A percentile compares a stretch with the other conserved stretches of the same genome.
phyloP scores from a whole-genome alignment of 1,140 invertebrate genomes.

The Eriosoma lanigerum region DNA sequence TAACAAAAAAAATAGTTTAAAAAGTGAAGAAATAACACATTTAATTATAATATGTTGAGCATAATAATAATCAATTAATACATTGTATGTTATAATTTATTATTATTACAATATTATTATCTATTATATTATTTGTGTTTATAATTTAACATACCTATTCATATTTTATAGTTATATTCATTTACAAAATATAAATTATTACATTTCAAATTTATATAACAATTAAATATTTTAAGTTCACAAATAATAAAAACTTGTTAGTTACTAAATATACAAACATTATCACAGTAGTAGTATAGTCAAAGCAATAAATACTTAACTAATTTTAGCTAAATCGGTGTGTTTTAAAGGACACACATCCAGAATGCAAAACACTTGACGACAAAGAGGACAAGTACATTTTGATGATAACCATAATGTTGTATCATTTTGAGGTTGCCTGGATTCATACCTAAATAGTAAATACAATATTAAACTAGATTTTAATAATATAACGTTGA shows the following conservation, averaged over 20 bases:
- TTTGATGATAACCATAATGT: conserved; percentile 81
- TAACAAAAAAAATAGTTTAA: no score
- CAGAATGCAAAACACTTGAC: conserved; percentile 81
- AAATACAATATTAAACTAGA: conserved; percentile 29
- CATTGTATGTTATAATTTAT: no score
- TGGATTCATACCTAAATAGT: conserved; percentile 71
- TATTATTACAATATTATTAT: no score
- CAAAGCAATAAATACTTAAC: neutral
- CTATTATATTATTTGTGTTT: neutral
- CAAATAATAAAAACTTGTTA: neutral
- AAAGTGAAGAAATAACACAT: no score
- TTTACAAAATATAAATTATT: no score
- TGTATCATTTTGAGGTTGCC: conserved; percentile 73
- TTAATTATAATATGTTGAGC: no score
- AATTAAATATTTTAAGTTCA: conserved; percentile 19
- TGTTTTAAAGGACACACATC: conserved; percentile 68
- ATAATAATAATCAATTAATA: no score
- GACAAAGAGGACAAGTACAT: conserved; percentile 85
- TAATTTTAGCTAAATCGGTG: conserved; percentile 2
- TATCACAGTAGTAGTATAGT: conserved; percentile 36
- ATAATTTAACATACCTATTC: neutral
- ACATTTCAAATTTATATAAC: neutral
- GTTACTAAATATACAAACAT: conserved; percentile 19
- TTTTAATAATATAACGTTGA: conserved; percentile 21
- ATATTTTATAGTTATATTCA: no score